Evolutionary conservation across 2,888 invertebrate species (phyloP), one percentile per base, ranked within the genome.

Genomic region (Andrena bicolor): DNA sequence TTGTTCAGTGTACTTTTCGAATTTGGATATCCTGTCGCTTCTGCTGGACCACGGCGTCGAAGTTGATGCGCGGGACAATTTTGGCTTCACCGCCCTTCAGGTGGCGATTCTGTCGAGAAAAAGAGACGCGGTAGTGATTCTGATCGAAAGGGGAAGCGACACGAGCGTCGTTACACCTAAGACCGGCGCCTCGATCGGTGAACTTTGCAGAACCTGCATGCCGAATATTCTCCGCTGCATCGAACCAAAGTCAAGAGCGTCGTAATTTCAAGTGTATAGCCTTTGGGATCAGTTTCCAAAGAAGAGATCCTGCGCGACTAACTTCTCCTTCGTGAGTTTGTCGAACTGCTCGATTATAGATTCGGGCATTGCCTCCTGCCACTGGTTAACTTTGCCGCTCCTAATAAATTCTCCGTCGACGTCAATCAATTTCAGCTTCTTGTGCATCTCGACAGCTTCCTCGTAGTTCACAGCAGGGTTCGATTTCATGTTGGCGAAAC

Each of bases 381-480:
- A 94, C 56, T 93, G 94, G 20, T 94, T 94, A 8, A 94, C 93
- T 83, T 94, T 92, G 7, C 95, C 95, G 35, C 94, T 93, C 83
- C 95, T 92, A 90, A 95, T 95, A 83, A 95, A 95, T 23, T 90
- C 86, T 1, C 94, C 94, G 0, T 93, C 92, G 2, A 89, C 88
- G 26, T 91, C 88, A 7, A 92, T 92, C 23, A 94, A 85, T n/a
- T 93, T 92, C 78, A 90, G 91, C 77, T 92, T 93, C 83, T 92
- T 93, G 63, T 93, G 93, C 41, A 94, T 81, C 76, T 93, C 89
- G 0, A 92, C 85, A 10, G 91, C 89, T 4, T 92, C 91, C 87
- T 95, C 95, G 84, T 94, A 94, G 91, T 96, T 96, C 13, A 96
- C 95, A 30, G 95, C 94, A 6, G 94, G 94, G 91, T 96, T 96